Base-by-base conservation (phyloP, 2,797 vertebrate genomes). In the Sphenopsis melanotis region DNA sequence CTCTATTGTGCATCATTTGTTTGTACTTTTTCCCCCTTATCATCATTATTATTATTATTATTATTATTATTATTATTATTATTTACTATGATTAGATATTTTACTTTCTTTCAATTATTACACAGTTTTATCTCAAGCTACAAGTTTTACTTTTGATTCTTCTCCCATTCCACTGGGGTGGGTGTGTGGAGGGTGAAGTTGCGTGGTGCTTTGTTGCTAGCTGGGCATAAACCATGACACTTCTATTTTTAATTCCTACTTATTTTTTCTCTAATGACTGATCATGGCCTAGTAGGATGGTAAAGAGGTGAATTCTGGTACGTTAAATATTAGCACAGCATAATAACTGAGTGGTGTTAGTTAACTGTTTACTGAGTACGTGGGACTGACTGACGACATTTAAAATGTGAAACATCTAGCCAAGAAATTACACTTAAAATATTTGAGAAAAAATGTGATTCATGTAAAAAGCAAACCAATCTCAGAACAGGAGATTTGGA, bases 381-480 rank as follows among this genome's bases (percentile, higher is more conserved):
- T 18, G 57, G 46, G 21, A 85, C 55, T 87, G 56, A 70, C 66
- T 70, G 71, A 84, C 1, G 7, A 27, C 27, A 83, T 49, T 72
- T 79, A 84, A 81, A 79, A 90, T 22, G 23, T 77, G 57, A 93
- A 97, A 95, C 66, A 93, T 36, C 74, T 85, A 95, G 34, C 59
- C 30, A 92, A 75, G 57, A 56, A 90, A 71, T 49, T 34, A 71
- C 9, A 56, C 46, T 74, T 50, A 12, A 87, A 81, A 66, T 82
- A 93, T 55, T 50, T 56, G 36, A 66, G 46, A 61, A 72, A 89
- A 65, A 87, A 56, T 14, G 6, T 16, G 36, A 83, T 30, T 70
- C 2, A 22, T n/a, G 74, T 79, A 75, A 91, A 89, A 91, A 89
- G 32, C 89, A 92, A 87, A 72, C 27, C 34, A 74, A 55, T 78